A percentile compares a stretch with the other conserved stretches of the same genome.
Evolutionary conservation across 2,888 invertebrate genomes (phyloP).

Genomic region (Cepaea hortensis): DNA sequence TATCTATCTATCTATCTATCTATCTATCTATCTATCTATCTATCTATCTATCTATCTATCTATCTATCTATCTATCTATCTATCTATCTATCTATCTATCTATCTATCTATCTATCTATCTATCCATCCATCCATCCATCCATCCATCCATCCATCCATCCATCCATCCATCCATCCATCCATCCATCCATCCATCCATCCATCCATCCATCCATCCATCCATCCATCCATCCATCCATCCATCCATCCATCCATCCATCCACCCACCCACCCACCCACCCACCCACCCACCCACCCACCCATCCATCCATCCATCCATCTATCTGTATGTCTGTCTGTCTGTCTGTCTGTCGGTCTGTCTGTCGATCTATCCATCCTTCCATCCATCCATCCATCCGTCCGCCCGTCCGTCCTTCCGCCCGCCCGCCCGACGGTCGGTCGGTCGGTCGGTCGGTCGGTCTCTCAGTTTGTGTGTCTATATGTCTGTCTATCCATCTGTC

Average conservation of each 20-base stretch:
- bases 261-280: not conserved
- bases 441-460: too few species aligned
- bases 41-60: not conserved
- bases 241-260: not conserved
- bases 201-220: not conserved
- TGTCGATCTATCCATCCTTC: not conserved
- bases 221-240: not conserved
- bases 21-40: too few species aligned
- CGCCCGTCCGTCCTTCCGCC: too few species aligned
- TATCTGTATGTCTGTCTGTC: not conserved
- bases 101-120: too few species aligned
- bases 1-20: too few species aligned
- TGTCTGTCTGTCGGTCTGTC: not conserved
- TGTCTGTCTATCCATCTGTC: too few species aligned
- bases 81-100: too few species aligned
- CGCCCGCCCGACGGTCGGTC: too few species aligned
- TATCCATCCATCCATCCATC: too few species aligned
- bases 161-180: not conserved
- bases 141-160: too few species aligned
- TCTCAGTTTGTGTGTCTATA: too few species aligned
- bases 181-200: not conserved
- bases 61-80: not conserved
- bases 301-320: not conserved
- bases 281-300: not conserved
- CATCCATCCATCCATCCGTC: too few species aligned